phyloP scores from a whole-genome alignment of 2,888 invertebrate species.

The Cybosia mesomella region DNA sequence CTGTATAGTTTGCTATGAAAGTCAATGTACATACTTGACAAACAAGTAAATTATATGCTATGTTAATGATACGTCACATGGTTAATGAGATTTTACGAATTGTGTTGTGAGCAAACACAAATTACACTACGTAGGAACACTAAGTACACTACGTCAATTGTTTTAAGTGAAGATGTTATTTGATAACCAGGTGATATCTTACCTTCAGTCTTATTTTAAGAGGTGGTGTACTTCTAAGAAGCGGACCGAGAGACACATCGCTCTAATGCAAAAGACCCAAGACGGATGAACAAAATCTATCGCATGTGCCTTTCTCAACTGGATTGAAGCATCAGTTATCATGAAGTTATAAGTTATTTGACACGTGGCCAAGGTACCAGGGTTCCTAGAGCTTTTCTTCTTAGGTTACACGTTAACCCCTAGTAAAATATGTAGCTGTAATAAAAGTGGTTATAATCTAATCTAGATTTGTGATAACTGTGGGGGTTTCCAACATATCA shows the following conservation, averaged over 20 bases:
- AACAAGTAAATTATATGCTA: neutral
- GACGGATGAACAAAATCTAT: neutral
- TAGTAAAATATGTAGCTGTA: neutral
- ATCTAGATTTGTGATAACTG: neutral
- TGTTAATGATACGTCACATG: neutral
- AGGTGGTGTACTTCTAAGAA: neutral
- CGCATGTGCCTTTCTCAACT: neutral
- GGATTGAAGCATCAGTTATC: too few relatives aligned
- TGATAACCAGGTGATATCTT: neutral
- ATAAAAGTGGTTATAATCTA: neutral
- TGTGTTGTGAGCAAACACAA: neutral
- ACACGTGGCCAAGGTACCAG: neutral
- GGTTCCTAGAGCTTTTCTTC: neutral
- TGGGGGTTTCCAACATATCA: neutral
- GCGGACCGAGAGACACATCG: neutral
- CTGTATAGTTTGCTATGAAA: neutral
- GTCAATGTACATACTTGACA: neutral
- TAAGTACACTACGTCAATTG: neutral
- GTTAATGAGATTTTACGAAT: neutral
- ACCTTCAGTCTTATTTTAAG: conserved; percentile 1
- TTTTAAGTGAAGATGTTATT: neutral
- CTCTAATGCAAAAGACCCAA: too few relatives aligned
- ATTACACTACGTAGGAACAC: neutral
- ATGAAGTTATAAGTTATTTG: too few relatives aligned
- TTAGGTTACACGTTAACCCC: neutral